These are phyloP conservation scores for Odontocerum albicorne DNA, from an alignment of 2,888 invertebrate species.

Conservation along the genomic window DNA sequence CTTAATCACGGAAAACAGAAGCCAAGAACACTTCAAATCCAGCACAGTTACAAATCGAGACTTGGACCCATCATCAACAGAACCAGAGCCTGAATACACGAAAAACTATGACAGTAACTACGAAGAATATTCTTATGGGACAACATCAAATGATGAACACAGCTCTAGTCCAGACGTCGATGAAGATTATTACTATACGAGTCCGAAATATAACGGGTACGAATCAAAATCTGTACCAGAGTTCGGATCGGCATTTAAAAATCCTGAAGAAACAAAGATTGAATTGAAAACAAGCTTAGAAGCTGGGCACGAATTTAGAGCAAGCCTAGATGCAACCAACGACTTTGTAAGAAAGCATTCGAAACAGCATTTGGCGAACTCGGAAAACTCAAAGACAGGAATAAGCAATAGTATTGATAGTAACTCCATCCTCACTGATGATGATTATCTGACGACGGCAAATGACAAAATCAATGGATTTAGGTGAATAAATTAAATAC, in stretches of 20 bases:
- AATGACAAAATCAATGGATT: constrained; percentile 26
- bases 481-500: too few relatives aligned
- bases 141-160: too few relatives aligned
- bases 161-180: too few relatives aligned
- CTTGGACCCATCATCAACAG: not conserved
- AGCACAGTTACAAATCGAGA: constrained; percentile 41
- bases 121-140: too few relatives aligned
- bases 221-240: constrained; percentile 11
- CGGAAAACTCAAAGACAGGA: constrained; percentile 4
- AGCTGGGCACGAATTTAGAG: constrained; percentile 3
- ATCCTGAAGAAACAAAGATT: not conserved
- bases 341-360: constrained; percentile 5
- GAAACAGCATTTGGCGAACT: not conserved
- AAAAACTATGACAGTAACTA: not conserved
- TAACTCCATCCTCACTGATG: constrained; percentile 22
- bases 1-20: constrained; percentile 47
- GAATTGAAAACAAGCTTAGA: constrained; percentile 1
- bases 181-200: not conserved
- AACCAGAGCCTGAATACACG: not conserved
- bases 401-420: constrained; percentile 19
- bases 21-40: constrained; percentile 52
- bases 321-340: constrained; percentile 4
- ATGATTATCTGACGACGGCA: constrained; percentile 27
- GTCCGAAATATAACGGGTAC: not conserved
- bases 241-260: too few relatives aligned